Evolutionary conservation across 1,140 invertebrate species (phyloP).

Genomic region (Leptinotarsa undecemlineata): DNA sequence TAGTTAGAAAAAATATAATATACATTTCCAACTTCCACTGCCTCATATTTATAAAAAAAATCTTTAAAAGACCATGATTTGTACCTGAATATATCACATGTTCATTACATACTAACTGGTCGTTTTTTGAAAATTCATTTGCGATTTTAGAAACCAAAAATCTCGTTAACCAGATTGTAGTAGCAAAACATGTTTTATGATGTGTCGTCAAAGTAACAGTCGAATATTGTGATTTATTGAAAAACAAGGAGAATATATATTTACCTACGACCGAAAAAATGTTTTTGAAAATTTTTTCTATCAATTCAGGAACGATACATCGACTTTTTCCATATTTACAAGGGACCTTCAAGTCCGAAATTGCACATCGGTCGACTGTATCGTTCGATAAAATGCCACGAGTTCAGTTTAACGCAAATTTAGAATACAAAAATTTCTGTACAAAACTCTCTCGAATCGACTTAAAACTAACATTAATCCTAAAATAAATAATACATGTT

Average conservation of each 20-base stretch:
- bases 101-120: conserved; percentile 27
- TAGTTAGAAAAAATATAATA: conserved; percentile 24
- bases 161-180: conserved; percentile 12
- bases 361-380: conserved; percentile 5
- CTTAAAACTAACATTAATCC: not conserved
- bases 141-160: conserved; percentile 4
- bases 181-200: conserved; percentile 21
- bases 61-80: conserved; percentile 29
- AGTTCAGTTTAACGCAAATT: not conserved
- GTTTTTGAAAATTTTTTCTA: not conserved
- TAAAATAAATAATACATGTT: conserved; percentile 10
- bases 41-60: conserved; percentile 26
- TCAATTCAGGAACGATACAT: not conserved
- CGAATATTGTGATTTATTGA: not conserved
- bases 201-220: not conserved
- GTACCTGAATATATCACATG: conserved; percentile 30
- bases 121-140: conserved; percentile 18
- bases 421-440: not conserved
- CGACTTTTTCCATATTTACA: conserved; percentile 11
- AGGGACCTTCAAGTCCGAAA: not conserved
- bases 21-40: conserved; percentile 32
- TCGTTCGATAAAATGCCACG: not conserved
- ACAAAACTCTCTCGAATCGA: not conserved
- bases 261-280: not conserved
- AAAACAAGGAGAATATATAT: too few species aligned